Percentiles rank a stretch among this genome's conserved stretches.
Conservation (phyloP, 2,113 vertebrate species). For the Corythaixoides concolor region DNA sequence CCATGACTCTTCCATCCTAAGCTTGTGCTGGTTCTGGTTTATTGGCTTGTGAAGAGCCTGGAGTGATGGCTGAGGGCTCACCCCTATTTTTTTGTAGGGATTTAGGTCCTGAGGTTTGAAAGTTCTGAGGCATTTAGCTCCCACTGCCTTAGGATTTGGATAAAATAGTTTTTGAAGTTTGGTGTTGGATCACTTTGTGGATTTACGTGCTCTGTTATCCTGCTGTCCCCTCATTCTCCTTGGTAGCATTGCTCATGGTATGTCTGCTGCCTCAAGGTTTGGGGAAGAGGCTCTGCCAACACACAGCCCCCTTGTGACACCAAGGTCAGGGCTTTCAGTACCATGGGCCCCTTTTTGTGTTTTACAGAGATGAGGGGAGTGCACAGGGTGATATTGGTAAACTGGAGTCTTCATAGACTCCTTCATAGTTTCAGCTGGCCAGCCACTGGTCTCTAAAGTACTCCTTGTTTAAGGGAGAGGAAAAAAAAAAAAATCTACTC, state of each 20-base stretch:
- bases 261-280: not conserved
- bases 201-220: not conserved
- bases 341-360: not conserved
- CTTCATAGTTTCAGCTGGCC: not conserved
- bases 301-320: not conserved
- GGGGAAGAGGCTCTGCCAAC: not conserved
- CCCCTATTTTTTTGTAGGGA: not conserved
- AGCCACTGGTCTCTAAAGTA: not conserved
- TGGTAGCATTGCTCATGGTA: not conserved
- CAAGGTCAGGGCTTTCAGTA: not conserved
- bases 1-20: not conserved
- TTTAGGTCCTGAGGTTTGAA: not conserved
- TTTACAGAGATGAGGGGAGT: not conserved
- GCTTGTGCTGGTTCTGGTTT: not conserved
- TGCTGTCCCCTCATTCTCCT: not conserved
- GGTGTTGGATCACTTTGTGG: not conserved
- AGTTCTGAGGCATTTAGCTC: not conserved
- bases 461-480: not conserved
- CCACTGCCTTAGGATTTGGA: not conserved
- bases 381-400: not conserved
- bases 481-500: not conserved
- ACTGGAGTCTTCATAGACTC: not conserved
- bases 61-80: not conserved
- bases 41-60: not conserved
- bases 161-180: not conserved